Evolutionary conservation across 1,140 invertebrate genomes (phyloP).

Genomic region (Dendroctonus valens): DNA sequence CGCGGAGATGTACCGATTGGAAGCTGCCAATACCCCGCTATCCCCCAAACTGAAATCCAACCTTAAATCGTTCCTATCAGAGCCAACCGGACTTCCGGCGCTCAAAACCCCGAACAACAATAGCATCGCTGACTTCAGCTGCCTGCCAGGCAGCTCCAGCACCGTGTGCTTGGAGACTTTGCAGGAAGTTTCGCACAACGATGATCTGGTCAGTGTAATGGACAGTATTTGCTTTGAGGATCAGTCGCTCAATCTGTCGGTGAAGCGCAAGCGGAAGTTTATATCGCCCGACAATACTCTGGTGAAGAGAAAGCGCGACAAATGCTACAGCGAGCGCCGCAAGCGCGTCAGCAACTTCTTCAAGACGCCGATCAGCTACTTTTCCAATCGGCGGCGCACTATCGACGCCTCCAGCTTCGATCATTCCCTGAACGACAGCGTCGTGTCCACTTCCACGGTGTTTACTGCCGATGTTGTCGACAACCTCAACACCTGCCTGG

Average conservation of each 20-base stretch:
- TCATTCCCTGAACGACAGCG: constrained; percentile 45
- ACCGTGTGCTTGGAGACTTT: constrained; percentile 37
- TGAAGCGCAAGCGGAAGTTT: constrained; percentile 43
- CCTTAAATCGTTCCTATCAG: constrained; percentile 26
- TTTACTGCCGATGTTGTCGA: constrained; percentile 46
- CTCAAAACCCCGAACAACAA: constrained; percentile 34
- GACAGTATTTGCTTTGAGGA: constrained; percentile 37
- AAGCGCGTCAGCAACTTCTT: constrained; percentile 46
- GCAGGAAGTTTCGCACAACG: constrained; percentile 40
- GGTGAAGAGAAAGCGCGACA: constrained; percentile 44
- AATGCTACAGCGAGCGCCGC: constrained; percentile 45
- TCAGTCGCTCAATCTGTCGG: constrained; percentile 33
- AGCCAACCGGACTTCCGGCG: constrained; percentile 17
- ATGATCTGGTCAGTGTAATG: constrained; percentile 33
- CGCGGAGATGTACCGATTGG: constrained; percentile 43
- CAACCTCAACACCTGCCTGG: constrained; percentile 39
- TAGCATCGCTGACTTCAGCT: constrained; percentile 19
- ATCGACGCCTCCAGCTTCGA: constrained; percentile 41
- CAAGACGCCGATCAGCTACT: constrained; percentile 47
- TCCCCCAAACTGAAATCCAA: constrained; percentile 34
- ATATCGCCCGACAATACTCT: constrained; percentile 37
- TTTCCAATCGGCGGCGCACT: constrained; percentile 46
- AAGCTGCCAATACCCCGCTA: constrained; percentile 41
- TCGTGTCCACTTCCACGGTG: constrained; percentile 45
- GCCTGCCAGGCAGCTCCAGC: constrained; percentile 24